Evolutionary conservation across 2,797 vertebrate species (phyloP).

Genomic region (Sphenopsis melanotis): DNA sequence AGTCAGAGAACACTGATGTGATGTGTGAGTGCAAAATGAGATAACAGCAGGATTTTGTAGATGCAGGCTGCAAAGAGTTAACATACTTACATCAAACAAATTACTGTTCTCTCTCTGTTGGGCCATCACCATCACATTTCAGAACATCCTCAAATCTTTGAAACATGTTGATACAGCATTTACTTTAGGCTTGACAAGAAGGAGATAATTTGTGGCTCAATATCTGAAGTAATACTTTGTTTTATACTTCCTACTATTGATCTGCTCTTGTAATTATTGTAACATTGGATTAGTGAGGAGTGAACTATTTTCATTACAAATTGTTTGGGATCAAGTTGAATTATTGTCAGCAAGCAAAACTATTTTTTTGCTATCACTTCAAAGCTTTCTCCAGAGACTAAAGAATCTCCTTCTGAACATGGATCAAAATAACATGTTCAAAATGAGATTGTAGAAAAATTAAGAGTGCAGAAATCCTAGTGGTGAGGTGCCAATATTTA

Average conservation of each 20-base stretch:
- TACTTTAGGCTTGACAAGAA: constrained; percentile 10
- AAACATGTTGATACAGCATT: constrained; percentile 16
- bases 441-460: background rate
- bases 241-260: constrained; percentile 18
- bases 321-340: background rate
- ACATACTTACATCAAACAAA: background rate
- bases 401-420: background rate
- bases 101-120: background rate
- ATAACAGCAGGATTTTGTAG: background rate
- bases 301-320: constrained; percentile 15
- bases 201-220: constrained; percentile 49
- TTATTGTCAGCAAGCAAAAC: background rate
- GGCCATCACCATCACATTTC: background rate
- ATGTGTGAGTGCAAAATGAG: background rate
- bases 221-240: constrained; percentile 8
- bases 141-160: background rate
- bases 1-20: background rate
- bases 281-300: background rate
- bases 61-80: background rate
- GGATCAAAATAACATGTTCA: background rate
- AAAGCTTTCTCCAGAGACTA: background rate
- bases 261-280: constrained; percentile 6
- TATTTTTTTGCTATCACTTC: background rate
- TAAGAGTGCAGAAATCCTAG: background rate
- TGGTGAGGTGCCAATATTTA: background rate